These are phyloP conservation scores for Steinernema khuongi DNA, from an alignment of 1,140 invertebrate genomes.

Conservation along the genomic window DNA sequence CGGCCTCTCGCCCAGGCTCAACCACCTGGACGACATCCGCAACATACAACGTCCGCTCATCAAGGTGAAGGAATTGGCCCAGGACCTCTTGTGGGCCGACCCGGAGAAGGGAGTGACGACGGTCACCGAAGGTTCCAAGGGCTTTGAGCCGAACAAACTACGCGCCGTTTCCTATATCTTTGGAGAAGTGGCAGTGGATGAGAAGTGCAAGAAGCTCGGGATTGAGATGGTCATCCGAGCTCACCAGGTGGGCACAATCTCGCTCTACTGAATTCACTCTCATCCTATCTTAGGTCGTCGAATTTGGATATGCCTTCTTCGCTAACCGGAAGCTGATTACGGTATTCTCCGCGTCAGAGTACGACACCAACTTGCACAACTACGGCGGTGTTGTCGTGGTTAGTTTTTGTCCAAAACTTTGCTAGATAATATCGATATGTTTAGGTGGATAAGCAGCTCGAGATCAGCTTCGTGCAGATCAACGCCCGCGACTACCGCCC, in stretches of 20 bases:
- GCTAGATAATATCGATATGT: background rate
- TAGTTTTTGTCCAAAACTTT: constrained; percentile 18
- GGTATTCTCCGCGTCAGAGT: constrained; percentile 42
- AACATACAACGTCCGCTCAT: constrained; percentile 34
- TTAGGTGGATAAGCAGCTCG: constrained; percentile 28
- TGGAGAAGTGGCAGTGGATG: constrained; percentile 45
- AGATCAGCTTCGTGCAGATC: constrained; percentile 41
- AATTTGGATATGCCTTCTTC: constrained; percentile 66
- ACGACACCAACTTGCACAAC: constrained; percentile 43
- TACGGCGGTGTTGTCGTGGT: constrained; percentile 45
- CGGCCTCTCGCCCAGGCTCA: constrained; percentile 69
- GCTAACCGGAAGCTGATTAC: constrained; percentile 29
- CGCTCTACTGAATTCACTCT: background rate
- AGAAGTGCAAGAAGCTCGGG: constrained; percentile 39
- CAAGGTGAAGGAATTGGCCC: constrained; percentile 16
- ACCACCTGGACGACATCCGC: constrained; percentile 60
- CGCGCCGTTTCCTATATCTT: constrained; percentile 56
- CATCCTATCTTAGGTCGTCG: constrained; percentile 60
- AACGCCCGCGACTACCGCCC: constrained; percentile 36
- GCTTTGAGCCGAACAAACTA: constrained; percentile 67
- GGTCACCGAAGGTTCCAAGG: constrained; percentile 24
- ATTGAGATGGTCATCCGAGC: constrained; percentile 50
- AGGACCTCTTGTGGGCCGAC: constrained; percentile 48
- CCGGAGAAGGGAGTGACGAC: constrained; percentile 35
- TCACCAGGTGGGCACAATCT: constrained; percentile 30